Evolutionary conservation across 2,888 invertebrate species (phyloP), one percentile per base, ranked within the genome.

Genomic region (Sipha maydis): DNA sequence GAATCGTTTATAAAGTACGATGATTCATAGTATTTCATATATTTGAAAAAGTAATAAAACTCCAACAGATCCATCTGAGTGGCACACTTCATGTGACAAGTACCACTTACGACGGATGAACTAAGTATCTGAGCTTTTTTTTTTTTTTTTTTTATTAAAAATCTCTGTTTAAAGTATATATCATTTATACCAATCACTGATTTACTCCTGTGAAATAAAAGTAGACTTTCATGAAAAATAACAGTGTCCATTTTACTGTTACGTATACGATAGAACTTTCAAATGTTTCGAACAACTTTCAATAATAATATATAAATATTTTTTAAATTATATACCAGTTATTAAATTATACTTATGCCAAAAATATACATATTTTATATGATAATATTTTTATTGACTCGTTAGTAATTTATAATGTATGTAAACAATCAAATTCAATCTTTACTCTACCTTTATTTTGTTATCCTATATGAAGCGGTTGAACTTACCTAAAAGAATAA

Each of bases 401-500:
- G 28, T 11, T 31, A 28, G 28, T 31, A 54, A 11, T 31, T 78
- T 54, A 54, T 61, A 79, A 21, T 31, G n/a, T n/a, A n/a, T n/a
- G n/a, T n/a, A n/a, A n/a, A n/a, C n/a, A n/a, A n/a, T n/a, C n/a
- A n/a, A n/a, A n/a, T n/a, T n/a, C n/a, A n/a, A 61, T 67, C 31
- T 67, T 80, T 38, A 80, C n/a, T n/a, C 34, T 80, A 80, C 79
- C 61, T 61, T 38, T 34, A 56, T 67, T 14, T n/a, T 14, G 4
- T 3, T 17, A n/a, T 19, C 69, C 69, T 5, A 19, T 14, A 4
- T 7, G 25, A n/a, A 7, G 9, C 69, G 28, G 28, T 82, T 41
- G 3, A 41, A 41, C 82, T 69, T 69, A 82, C 82, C 82, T 82
- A 69, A 34, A 73, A 73, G 4, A 73, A 73, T 38, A 73, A 69